Evolutionary conservation across 2,113 vertebrate genomes (phyloP).

Genomic region (Colinus virginianus): DNA sequence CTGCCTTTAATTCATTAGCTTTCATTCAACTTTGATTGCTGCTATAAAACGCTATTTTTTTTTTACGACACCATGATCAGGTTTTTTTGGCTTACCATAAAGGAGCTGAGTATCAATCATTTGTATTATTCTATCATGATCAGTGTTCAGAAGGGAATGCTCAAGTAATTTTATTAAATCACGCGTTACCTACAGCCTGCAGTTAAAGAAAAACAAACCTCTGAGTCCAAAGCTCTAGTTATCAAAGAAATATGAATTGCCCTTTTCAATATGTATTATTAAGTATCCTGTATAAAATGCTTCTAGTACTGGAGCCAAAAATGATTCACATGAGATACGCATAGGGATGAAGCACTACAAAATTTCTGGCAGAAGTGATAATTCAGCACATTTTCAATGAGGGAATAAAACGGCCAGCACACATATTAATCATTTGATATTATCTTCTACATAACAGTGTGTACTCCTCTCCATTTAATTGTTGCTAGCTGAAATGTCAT

Average conservation of each 20-base stretch:
- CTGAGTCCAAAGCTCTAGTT: conserved; percentile 14
- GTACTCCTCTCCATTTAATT: conserved; percentile 15
- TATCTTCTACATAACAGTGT: neutral
- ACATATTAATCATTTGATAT: conserved; percentile 33
- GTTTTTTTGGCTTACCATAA: conserved; percentile 62
- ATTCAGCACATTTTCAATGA: conserved; percentile 46
- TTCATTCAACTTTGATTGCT: conserved; percentile 64
- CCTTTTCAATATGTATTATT: neutral
- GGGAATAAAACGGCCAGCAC: conserved; percentile 1
- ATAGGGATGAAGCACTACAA: neutral
- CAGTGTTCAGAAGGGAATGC: conserved; percentile 41
- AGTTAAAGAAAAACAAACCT: conserved; percentile 51
- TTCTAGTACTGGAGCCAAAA: conserved; percentile 14
- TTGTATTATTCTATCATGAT: conserved; percentile 51
- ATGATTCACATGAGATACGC: neutral
- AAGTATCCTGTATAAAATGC: neutral
- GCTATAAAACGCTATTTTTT: conserved; percentile 61
- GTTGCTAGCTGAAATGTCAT: conserved; percentile 8
- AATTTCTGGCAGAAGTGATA: conserved; percentile 38
- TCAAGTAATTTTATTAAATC: conserved; percentile 58
- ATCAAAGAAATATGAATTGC: conserved; percentile 22
- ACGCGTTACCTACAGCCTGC: conserved; percentile 27
- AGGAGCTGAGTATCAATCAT: conserved; percentile 57
- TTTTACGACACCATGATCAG: conserved; percentile 55
- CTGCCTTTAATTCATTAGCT: conserved; percentile 65